Evolutionary conservation across 2,888 invertebrate genomes (phyloP).

Genomic region (Cephus nigrinus): DNA sequence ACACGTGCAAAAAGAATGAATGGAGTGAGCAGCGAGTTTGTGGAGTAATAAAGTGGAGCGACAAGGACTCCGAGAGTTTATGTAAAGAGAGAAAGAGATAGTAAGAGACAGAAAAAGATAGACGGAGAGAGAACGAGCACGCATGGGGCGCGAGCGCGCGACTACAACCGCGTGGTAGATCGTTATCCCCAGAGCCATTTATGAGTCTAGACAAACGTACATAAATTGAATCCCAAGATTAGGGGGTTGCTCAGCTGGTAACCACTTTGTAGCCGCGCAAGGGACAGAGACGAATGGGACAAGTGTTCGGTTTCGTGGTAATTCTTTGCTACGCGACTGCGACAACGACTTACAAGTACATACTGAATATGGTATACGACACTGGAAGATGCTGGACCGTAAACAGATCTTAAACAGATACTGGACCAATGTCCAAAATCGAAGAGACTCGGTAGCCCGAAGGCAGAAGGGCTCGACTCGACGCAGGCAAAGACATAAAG

Average conservation of each 20-base stretch:
- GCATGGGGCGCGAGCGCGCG: neutral
- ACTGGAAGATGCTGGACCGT: no score
- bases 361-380: no score
- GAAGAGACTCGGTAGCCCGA: no score
- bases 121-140: neutral
- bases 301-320: neutral
- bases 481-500: neutral
- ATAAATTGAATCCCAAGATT: conserved; percentile 39
- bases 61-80: neutral
- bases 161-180: conserved; percentile 11
- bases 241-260: conserved; percentile 34
- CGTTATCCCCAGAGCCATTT: conserved; percentile 37
- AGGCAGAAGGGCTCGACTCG: neutral
- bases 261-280: conserved; percentile 38
- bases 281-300: conserved; percentile 40
- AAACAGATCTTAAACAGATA: no score
- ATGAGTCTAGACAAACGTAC: conserved; percentile 38
- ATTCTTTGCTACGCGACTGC: neutral
- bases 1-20: no score
- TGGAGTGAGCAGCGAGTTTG: no score
- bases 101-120: neutral
- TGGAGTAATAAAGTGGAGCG: no score
- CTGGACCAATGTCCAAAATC: no score
- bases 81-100: neutral
- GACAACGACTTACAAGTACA: no score